Conservation (phyloP, 2,113 vertebrate genomes). For the Tetraodon nigroviridis region DNA sequence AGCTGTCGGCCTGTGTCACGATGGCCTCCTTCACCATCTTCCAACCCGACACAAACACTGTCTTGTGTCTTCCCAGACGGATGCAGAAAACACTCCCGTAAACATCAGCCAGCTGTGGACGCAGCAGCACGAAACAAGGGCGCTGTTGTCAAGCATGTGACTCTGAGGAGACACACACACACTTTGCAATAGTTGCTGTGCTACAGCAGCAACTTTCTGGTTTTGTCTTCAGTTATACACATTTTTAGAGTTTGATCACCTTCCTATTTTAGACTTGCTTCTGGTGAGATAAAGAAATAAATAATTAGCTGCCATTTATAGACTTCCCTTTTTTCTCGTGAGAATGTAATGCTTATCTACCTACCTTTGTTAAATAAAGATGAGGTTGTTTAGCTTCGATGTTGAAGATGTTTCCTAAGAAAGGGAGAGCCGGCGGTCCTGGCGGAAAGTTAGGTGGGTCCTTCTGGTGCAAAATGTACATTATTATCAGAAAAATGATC, state of each 20-base stretch:
- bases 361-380: conserved; percentile 73
- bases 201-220: neutral
- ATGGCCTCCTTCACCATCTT: conserved; percentile 78
- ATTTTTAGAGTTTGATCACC: too few species aligned
- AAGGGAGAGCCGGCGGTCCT: conserved; percentile 68
- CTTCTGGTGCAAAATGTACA: conserved; percentile 56
- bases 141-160: conserved; percentile 48
- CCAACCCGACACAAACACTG: conserved; percentile 72
- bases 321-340: neutral
- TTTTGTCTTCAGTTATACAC: conserved; percentile 4
- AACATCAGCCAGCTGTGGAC: conserved; percentile 67
- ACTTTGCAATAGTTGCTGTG: conserved; percentile 3
- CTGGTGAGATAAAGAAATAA: too few species aligned
- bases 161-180: conserved; percentile 18
- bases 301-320: too few species aligned
- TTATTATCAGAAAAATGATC: conserved; percentile 54
- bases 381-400: conserved; percentile 69
- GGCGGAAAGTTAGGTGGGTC: conserved; percentile 75
- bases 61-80: conserved; percentile 36
- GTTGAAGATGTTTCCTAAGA: conserved; percentile 73
- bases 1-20: conserved; percentile 74
- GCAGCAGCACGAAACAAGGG: conserved; percentile 28
- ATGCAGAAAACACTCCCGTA: conserved; percentile 76
- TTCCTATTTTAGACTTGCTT: too few species aligned
- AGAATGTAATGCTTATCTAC: neutral